Evolutionary conservation across 2,888 invertebrate species (phyloP).

Genomic region (Subacronicta megacephala): DNA sequence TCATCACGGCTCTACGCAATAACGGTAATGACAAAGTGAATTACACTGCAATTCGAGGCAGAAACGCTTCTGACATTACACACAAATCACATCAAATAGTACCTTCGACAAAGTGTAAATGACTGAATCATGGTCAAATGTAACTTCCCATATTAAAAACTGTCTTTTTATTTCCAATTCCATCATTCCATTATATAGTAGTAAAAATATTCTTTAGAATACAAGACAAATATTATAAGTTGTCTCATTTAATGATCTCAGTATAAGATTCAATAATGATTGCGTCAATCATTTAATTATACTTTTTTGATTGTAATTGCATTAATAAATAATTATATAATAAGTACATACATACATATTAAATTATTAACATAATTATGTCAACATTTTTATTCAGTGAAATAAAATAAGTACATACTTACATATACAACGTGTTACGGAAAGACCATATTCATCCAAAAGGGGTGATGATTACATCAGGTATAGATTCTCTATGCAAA

Average conservation of each 20-base stretch:
- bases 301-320: not conserved
- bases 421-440: too few species aligned
- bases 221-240: not conserved
- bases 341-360: too few species aligned
- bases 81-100: slow-evolving; percentile 4
- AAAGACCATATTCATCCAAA: too few species aligned
- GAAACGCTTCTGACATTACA: slow-evolving; percentile 35
- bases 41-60: slow-evolving; percentile 57
- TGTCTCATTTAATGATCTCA: not conserved
- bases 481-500: too few species aligned
- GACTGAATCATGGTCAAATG: slow-evolving; percentile 53
- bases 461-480: too few species aligned
- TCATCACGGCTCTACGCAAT: slow-evolving; percentile 66
- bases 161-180: slow-evolving; percentile 7
- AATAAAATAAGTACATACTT: slow-evolving; percentile 14
- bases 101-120: slow-evolving; percentile 43
- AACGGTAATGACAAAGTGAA: slow-evolving; percentile 67
- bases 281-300: too few species aligned
- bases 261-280: not conserved
- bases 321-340: not conserved
- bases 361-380: not conserved
- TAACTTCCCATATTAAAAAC: slow-evolving; percentile 20
- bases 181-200: too few species aligned
- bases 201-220: not conserved
- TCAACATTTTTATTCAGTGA: not conserved